Base-by-base conservation (phyloP, 2,113 vertebrate species). In the Pteruthius melanotis region DNA sequence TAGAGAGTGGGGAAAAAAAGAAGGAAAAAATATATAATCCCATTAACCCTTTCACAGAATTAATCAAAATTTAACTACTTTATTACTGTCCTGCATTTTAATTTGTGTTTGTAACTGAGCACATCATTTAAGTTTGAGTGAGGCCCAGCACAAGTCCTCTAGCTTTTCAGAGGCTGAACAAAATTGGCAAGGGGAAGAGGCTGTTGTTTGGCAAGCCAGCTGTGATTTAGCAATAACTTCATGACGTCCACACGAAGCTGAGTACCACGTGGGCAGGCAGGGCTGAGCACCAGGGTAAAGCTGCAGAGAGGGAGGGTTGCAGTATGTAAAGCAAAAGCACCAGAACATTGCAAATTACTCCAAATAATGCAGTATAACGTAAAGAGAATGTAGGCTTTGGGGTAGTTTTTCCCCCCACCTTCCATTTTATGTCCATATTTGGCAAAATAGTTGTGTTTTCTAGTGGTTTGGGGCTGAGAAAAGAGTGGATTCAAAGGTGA, bases 171-270 rank as follows among this genome's bases (percentile, higher is more conserved):
- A 50, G 57, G 54, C 83, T 86, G 91, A 94, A 49, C 23, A 92
- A 91, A 92, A 70, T 4, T 65, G 87, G 84, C 81, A 83, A 70
- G 69, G 84, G 42, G 77, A 71, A 91, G 50, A 91, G 35, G n/a
- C 80, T 92, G 86, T 95, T 95, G 83, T 93, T 90, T 85, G 91
- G 93, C 66, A 93, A 83, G 68, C 40, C 54, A 89, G 75, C 78
- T 85, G 91, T 59, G 90, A 94, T 89, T 94, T 91, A 92, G 96
- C 96, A 95, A 92, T 69, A 90, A 45, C 26, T 78, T 93, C 54
- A 28, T 94, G 94, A 95, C 83, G 50, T 93, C 65, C 30, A 7
- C 52, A 31, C 9, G 33, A 66, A 93, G 68, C 19, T 31, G 54
- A 75, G 82, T 3, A 88, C 20, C 69, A 78, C 27, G 66, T 92